phyloP scores from a whole-genome alignment of 2,888 invertebrate genomes.

The Leucophenga montana region DNA sequence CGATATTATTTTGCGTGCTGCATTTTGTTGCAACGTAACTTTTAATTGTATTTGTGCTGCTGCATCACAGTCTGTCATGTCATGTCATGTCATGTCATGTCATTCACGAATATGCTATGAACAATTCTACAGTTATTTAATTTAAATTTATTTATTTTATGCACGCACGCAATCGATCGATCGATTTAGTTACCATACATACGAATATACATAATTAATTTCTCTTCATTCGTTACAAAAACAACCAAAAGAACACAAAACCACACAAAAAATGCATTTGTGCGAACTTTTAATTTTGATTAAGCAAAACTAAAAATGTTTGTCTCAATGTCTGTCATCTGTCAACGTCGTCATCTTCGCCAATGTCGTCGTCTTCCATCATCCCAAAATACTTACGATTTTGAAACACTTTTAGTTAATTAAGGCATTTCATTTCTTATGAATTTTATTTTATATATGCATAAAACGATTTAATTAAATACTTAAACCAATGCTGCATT shows the following conservation, averaged over 20 bases:
- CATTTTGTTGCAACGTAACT: conserved; percentile 69
- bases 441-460: neutral
- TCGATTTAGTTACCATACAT: neutral
- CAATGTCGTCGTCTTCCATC: neutral
- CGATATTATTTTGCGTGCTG: conserved; percentile 71
- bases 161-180: neutral
- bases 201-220: neutral
- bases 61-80: conserved; percentile 25
- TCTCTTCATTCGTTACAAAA: neutral
- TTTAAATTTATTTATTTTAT: conserved; percentile 10
- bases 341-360: neutral
- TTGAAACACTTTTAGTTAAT: neutral
- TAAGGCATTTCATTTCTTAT: conserved; percentile 3
- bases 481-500: too few species aligned
- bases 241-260: neutral
- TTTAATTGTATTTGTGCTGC: conserved; percentile 1
- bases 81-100: too few species aligned
- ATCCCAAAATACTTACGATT: neutral
- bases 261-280: neutral
- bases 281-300: conserved; percentile 23
- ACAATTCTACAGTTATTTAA: conserved; percentile 4
- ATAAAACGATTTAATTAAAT: too few species aligned
- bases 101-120: neutral
- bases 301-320: conserved; percentile 26
- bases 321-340: neutral